phyloP scores from a whole-genome alignment of 2,797 vertebrate genomes.

The Pristis pectinata region DNA sequence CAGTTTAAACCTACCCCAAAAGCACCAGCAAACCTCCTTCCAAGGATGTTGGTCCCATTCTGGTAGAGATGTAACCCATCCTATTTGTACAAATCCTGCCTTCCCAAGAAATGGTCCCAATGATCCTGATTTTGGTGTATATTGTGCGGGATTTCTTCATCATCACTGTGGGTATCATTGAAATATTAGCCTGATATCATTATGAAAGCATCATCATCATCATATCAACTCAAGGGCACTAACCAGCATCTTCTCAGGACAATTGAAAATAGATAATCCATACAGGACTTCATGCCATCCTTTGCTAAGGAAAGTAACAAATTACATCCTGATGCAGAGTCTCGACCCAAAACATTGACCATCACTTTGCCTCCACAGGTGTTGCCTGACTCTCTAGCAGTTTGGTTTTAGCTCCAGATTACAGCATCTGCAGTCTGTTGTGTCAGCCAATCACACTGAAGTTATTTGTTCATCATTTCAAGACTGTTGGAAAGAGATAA shows the following conservation, averaged over 20 bases:
- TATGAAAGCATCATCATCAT: not conserved
- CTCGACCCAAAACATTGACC: no score
- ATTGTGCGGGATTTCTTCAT: not conserved
- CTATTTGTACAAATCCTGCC: no score
- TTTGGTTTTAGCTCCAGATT: not conserved
- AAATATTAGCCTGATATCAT: not conserved
- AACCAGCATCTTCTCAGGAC: not conserved
- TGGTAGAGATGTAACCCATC: no score
- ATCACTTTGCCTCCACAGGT: no score
- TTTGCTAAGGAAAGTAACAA: not conserved
- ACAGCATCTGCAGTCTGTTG: not conserved
- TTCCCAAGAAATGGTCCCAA: no score
- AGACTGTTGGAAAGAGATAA: not conserved
- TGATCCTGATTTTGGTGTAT: no score
- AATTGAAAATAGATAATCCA: not conserved
- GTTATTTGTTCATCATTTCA: not conserved
- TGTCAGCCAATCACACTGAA: not conserved
- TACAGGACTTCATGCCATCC: not conserved
- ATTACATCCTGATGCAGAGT: no score
- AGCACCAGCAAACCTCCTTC: no score
- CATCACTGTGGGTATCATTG: not conserved
- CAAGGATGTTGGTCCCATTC: no score
- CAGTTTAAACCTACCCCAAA: no score
- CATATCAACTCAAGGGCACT: not conserved
- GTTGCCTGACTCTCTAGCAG: no score